These are phyloP conservation scores for Chascanopsetta lugubris DNA, from an alignment of 2,113 vertebrate genomes.

Conservation along the genomic window DNA sequence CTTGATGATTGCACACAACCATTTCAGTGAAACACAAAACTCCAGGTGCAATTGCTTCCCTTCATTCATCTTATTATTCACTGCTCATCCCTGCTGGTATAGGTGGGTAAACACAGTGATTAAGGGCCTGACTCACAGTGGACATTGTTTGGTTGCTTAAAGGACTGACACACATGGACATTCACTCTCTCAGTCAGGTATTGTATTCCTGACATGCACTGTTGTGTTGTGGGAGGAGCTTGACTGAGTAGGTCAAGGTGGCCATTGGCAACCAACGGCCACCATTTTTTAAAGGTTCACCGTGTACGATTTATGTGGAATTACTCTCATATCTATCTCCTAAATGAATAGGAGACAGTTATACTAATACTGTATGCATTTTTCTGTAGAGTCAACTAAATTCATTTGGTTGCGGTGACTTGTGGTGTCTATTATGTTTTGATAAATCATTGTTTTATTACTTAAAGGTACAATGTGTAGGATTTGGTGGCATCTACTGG, in stretches of 20 bases:
- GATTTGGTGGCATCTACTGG: too few relatives aligned
- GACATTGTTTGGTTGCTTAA: slow-evolving; percentile 7
- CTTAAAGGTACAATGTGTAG: too few relatives aligned
- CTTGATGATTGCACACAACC: slow-evolving; percentile 21
- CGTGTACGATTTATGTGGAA: too few relatives aligned
- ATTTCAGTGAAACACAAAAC: background rate
- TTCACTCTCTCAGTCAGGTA: slow-evolving; percentile 29
- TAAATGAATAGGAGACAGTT: too few relatives aligned
- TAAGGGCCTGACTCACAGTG: background rate
- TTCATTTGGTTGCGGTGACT: too few relatives aligned
- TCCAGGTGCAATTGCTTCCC: background rate
- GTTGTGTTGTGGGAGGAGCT: background rate
- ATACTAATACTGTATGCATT: too few relatives aligned
- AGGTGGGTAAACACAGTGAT: background rate
- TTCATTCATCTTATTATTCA: background rate
- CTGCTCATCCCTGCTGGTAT: slow-evolving; percentile 15
- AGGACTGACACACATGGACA: slow-evolving; percentile 34
- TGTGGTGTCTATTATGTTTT: too few relatives aligned
- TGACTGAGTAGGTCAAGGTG: slow-evolving; percentile 6
- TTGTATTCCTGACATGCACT: slow-evolving; percentile 2
- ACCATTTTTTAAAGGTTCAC: background rate
- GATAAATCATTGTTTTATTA: too few relatives aligned
- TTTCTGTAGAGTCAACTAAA: too few relatives aligned
- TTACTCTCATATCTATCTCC: too few relatives aligned
- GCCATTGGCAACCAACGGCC: background rate